Evolutionary conservation across 2,797 vertebrate species (phyloP).

Genomic region (Leptoclinus maculatus): DNA sequence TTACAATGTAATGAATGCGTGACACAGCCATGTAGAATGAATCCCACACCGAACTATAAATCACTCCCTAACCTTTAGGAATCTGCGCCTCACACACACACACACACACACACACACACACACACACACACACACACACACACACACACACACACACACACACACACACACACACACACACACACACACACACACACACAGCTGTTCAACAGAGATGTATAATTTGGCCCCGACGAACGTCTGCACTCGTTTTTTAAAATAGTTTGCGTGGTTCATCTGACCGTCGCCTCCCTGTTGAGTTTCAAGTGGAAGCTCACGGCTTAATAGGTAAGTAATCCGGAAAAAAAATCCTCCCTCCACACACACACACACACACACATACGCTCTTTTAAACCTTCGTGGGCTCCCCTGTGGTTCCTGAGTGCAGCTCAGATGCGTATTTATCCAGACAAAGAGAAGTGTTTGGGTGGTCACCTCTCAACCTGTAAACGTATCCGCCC

Average conservation of each 20-base stretch:
- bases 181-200: not conserved
- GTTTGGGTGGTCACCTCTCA: slow-evolving; percentile 44
- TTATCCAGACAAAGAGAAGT: slow-evolving; percentile 42
- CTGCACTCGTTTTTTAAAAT: not conserved
- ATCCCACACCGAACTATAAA: slow-evolving; percentile 26
- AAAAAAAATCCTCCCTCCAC: not conserved
- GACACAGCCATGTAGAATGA: slow-evolving; percentile 15
- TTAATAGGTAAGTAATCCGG: slow-evolving; percentile 37
- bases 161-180: too few relatives aligned
- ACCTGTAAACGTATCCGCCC: not conserved
- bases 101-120: not conserved
- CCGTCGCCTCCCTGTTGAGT: slow-evolving; percentile 26
- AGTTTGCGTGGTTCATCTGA: slow-evolving; percentile 19
- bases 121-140: not conserved
- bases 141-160: too few relatives aligned
- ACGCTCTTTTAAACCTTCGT: slow-evolving; percentile 6
- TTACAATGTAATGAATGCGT: slow-evolving; percentile 41
- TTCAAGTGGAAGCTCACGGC: slow-evolving; percentile 28
- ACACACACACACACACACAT: not conserved
- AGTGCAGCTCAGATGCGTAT: slow-evolving; percentile 42
- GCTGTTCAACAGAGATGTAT: not conserved
- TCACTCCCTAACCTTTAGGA: slow-evolving; percentile 18
- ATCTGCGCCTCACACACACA: not conserved
- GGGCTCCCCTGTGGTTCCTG: slow-evolving; percentile 18
- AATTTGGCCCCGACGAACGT: slow-evolving; percentile 5